Evolutionary conservation across 2,888 invertebrate species (phyloP).

Genomic region (Synergus gifuensis): DNA sequence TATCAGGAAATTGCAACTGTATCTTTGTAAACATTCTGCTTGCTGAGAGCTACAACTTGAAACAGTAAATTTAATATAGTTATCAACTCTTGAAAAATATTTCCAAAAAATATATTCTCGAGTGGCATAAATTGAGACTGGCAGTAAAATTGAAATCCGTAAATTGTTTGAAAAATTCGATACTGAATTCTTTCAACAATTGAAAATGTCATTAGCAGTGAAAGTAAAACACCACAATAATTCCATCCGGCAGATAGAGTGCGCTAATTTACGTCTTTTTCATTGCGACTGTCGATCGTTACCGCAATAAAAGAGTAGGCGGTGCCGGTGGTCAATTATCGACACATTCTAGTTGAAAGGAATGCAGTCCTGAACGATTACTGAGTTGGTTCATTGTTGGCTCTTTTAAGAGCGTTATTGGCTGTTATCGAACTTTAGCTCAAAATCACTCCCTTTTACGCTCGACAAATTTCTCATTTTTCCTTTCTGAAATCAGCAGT

Average conservation of each 20-base stretch:
- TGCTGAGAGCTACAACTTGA: background rate
- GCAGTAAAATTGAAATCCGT: background rate
- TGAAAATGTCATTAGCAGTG: background rate
- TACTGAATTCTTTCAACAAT: background rate
- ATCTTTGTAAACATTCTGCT: background rate
- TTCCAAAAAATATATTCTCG: no score
- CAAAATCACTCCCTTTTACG: slow-evolving; percentile 10
- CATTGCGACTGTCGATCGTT: slow-evolving; percentile 21
- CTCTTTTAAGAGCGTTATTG: slow-evolving; percentile 26
- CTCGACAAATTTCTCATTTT: slow-evolving; percentile 29
- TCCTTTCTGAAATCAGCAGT: slow-evolving; percentile 7
- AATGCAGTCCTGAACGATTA: slow-evolving; percentile 28
- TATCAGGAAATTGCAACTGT: no score
- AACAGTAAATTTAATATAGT: background rate
- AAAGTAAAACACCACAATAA: background rate
- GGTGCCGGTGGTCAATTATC: slow-evolving; percentile 21
- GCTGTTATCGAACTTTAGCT: slow-evolving; percentile 31
- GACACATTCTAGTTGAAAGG: slow-evolving; percentile 18
- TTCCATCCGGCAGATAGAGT: background rate
- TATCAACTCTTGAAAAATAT: no score
- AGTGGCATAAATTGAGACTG: background rate
- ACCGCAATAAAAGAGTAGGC: slow-evolving; percentile 31
- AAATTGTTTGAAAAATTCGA: background rate
- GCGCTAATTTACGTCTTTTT: slow-evolving; percentile 17
- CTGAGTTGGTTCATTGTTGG: slow-evolving; percentile 27